Evolutionary conservation across 1,140 invertebrate species (phyloP).

Genomic region (Listronotus oregonensis): DNA sequence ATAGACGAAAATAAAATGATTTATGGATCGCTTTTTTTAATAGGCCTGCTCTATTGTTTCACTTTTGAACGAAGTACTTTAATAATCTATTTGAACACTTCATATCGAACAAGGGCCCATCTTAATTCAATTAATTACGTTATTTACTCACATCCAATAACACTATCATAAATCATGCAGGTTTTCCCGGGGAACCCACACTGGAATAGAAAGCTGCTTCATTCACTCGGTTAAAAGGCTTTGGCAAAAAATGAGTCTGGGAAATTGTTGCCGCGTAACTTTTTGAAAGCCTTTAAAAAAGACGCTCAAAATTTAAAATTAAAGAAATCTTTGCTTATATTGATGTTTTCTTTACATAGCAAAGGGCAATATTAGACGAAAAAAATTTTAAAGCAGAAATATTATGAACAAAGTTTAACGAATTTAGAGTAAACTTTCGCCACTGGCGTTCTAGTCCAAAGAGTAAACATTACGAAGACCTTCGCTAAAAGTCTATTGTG

Average conservation of each 20-base stretch:
- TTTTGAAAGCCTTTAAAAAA: slow-evolving; percentile 9
- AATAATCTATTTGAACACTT: slow-evolving; percentile 31
- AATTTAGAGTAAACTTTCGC: too few species aligned
- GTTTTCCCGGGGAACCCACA: slow-evolving; percentile 12
- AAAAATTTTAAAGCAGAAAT: too few species aligned
- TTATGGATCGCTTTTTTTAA: not conserved
- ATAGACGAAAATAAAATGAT: too few species aligned
- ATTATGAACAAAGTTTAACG: too few species aligned
- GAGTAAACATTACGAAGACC: too few species aligned
- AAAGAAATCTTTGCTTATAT: too few species aligned
- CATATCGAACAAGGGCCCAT: slow-evolving; percentile 22
- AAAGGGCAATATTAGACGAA: too few species aligned
- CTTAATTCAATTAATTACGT: slow-evolving; percentile 30
- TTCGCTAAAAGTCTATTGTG: too few species aligned
- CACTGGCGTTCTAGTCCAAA: too few species aligned
- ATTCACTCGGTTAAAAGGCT: slow-evolving; percentile 1
- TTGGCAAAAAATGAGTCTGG: slow-evolving; percentile 14
- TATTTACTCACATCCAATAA: slow-evolving; percentile 27
- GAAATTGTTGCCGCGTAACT: slow-evolving; percentile 16
- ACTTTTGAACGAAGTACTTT: slow-evolving; percentile 11
- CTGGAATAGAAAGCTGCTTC: slow-evolving; percentile 1
- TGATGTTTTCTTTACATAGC: not conserved
- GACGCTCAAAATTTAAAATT: too few species aligned
- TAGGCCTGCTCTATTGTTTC: slow-evolving; percentile 19
- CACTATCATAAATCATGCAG: slow-evolving; percentile 24